These are phyloP conservation scores for Hetaerina americana DNA, from an alignment of 1,140 invertebrate species.

Conservation along the genomic window DNA sequence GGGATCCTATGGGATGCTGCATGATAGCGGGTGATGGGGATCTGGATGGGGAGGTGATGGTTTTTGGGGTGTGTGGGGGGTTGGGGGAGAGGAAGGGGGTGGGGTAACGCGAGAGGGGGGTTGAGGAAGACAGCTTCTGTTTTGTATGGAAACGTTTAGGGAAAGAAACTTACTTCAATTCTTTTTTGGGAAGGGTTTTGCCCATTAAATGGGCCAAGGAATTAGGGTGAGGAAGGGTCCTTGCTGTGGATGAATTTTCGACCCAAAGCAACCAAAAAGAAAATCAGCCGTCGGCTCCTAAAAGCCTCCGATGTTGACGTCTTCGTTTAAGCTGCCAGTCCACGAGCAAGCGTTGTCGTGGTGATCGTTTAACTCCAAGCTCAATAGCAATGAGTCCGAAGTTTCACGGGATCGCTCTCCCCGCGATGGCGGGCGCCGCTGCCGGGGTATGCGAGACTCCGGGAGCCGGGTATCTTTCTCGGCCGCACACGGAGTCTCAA, in stretches of 20 bases:
- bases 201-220: neutral
- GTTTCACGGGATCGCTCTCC: neutral
- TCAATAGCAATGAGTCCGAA: neutral
- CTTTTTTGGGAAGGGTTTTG: neutral
- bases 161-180: neutral
- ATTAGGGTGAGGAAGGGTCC: too few species aligned
- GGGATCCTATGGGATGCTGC: slow-evolving; percentile 21
- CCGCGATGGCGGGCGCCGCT: neutral
- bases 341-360: neutral
- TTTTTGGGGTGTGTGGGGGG: neutral
- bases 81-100: neutral
- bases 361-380: too few species aligned
- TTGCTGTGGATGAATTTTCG: too few species aligned
- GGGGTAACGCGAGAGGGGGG: neutral
- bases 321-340: neutral
- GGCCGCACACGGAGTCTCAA: neutral
- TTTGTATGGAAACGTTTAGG: neutral
- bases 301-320: too few species aligned
- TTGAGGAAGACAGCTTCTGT: neutral
- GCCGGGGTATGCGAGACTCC: neutral
- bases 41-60: neutral
- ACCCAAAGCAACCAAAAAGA: too few species aligned
- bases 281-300: too few species aligned
- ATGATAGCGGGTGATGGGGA: neutral
- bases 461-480: neutral